phyloP scores from a whole-genome alignment of 2,888 invertebrate genomes.

The Idaea straminata region DNA sequence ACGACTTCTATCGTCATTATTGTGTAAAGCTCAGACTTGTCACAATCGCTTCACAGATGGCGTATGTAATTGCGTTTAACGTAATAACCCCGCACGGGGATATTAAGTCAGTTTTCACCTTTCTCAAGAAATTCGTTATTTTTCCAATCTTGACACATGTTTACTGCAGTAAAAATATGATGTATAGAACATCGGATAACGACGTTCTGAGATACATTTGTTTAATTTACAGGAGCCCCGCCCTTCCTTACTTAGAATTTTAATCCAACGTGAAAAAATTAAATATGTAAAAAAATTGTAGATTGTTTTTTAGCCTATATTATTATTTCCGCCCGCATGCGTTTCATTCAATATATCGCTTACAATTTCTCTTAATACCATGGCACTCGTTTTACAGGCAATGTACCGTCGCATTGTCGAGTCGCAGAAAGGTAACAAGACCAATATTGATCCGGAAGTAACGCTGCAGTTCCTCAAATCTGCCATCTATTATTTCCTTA shows the following conservation, averaged over 20 bases:
- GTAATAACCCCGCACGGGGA: too few species aligned
- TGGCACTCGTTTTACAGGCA: constrained; percentile 76
- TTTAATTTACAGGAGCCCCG: too few species aligned
- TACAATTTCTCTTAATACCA: not conserved
- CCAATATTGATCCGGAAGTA: constrained; percentile 92
- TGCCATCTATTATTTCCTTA: constrained; percentile 94
- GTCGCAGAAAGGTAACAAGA: constrained; percentile 85
- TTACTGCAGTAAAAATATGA: too few species aligned
- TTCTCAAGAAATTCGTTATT: too few species aligned
- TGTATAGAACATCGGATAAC: too few species aligned
- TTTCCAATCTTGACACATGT: too few species aligned
- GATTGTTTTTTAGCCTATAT: not conserved
- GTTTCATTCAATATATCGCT: not conserved
- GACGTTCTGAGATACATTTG: too few species aligned
- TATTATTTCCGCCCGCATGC: not conserved
- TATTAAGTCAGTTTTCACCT: too few species aligned
- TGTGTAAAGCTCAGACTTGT: too few species aligned
- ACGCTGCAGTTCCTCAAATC: constrained; percentile 95
- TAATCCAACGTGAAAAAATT: not conserved
- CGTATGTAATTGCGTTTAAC: too few species aligned
- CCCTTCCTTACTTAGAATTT: not conserved
- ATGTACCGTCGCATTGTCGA: constrained; percentile 92
- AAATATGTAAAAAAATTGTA: not conserved
- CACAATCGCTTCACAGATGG: too few species aligned
- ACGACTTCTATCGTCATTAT: too few species aligned